Evolutionary conservation across 1,140 invertebrate genomes (phyloP), one percentile per base, ranked within the genome.

Genomic region (Venustaconcha ellipsiformis): DNA sequence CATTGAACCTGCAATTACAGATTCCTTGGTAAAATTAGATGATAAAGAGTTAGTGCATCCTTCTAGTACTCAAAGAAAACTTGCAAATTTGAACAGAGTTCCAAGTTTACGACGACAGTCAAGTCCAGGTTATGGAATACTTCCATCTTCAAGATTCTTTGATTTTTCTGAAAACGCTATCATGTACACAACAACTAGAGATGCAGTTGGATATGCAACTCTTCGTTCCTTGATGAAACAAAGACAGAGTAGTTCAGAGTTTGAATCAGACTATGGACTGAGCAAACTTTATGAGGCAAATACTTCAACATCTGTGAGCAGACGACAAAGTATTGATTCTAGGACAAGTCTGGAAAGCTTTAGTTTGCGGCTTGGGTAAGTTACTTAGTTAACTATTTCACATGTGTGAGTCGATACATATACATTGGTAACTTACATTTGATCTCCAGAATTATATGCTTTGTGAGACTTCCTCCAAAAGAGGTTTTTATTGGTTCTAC

Each of bases 181-280:
- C 17, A 76, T 78, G 68, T 84, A 83, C 78, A 89, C 90, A 13
- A 88, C 86, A 64, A 77, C 86, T 30, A 67, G 88, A 57, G 90
- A 91, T 83, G 86, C 95, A 78, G 91, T 94, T 59, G 96, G 95
- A 55, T 96, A 96, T 86, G 94, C 94, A n/a, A 94, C 94, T 23
- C 88, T 97, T 64, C 92, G 94, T 82, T 93, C 92, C 59, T 89
- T 96, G 37, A 93, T 94, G 76, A 91, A 93, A n/a, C 91, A 93
- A 84, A 91, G 94, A 17, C 84, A 82, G 23, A 84, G 76, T 79
- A 90, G 83, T 82, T 80, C 75, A 8, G 88, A 88, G 63, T 74
- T 78, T 15, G 87, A 88, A 56, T 83, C 83, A 15, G 87, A 87
- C 57, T 73, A 80, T 59, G 78, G 80, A 14, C 70, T 84, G 14